Conservation (phyloP, 2,113 vertebrate species). For the Steatornis caripensis region DNA sequence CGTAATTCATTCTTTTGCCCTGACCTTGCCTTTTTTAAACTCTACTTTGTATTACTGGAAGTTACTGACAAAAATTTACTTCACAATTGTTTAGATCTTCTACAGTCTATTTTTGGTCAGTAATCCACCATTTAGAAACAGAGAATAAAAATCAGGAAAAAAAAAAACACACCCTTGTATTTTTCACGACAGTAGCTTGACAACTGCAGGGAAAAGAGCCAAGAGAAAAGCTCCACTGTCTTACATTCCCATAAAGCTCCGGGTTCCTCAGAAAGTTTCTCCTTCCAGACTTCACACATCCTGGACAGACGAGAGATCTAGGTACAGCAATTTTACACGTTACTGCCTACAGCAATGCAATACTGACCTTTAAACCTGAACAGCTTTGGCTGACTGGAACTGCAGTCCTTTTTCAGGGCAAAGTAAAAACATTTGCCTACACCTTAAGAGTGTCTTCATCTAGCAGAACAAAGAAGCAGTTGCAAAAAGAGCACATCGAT, state of each 20-base stretch:
- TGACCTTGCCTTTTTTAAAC: background rate
- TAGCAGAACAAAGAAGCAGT: background rate
- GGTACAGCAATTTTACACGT: background rate
- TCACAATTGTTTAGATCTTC: background rate
- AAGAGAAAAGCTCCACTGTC: background rate
- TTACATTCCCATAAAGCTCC: background rate
- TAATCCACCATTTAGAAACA: background rate
- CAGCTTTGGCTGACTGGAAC: background rate
- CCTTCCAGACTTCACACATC: background rate
- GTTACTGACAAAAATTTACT: background rate
- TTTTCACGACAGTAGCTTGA: background rate
- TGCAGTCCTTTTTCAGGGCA: background rate
- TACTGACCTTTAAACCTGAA: background rate
- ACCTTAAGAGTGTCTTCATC: background rate
- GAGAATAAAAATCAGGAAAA: background rate
- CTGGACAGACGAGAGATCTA: background rate
- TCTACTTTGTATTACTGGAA: background rate
- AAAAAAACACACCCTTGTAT: rapidly evolving
- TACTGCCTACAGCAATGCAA: background rate
- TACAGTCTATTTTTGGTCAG: background rate
- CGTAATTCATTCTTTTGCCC: background rate
- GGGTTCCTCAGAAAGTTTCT: background rate
- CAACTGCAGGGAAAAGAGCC: background rate
- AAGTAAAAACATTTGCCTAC: background rate
- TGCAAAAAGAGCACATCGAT: background rate